These are phyloP conservation scores for Anastatus disparis DNA, from an alignment of 1,140 invertebrate species.

Conservation along the genomic window DNA sequence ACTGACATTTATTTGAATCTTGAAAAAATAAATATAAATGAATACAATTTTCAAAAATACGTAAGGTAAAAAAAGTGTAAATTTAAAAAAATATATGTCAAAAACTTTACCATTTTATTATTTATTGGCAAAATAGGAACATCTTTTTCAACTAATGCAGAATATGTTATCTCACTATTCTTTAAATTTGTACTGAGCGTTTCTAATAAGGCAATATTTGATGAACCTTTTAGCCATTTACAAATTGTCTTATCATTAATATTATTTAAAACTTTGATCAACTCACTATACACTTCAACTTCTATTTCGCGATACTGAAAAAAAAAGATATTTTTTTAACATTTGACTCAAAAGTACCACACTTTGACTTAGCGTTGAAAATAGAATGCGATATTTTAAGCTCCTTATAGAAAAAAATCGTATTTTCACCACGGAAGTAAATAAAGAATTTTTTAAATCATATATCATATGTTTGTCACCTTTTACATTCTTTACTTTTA, in stretches of 20 bases:
- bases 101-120: constrained; percentile 45
- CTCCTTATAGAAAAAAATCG: too few species aligned
- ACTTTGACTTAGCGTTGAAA: too few species aligned
- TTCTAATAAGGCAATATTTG: constrained; percentile 45
- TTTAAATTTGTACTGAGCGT: constrained; percentile 43
- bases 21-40: neutral
- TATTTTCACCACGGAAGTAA: too few species aligned
- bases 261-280: constrained; percentile 40
- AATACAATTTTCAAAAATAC: too few species aligned
- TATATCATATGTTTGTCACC: too few species aligned
- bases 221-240: constrained; percentile 46
- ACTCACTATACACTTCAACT: constrained; percentile 45
- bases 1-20: constrained; percentile 52
- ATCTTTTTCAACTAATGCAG: constrained; percentile 39
- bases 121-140: constrained; percentile 28
- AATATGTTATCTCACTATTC: constrained; percentile 42
- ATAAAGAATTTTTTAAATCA: too few species aligned
- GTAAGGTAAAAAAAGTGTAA: too few species aligned
- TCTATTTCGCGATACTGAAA: constrained; percentile 48
- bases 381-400: too few species aligned
- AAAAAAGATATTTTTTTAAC: constrained; percentile 1
- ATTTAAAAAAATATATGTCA: too few species aligned
- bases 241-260: constrained; percentile 38
- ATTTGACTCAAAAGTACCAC: too few species aligned
- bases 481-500: too few species aligned